Evolutionary conservation across 2,888 invertebrate species (phyloP), one percentile per base, ranked within the genome.

Genomic region (Melikaiella ostensackeni): DNA sequence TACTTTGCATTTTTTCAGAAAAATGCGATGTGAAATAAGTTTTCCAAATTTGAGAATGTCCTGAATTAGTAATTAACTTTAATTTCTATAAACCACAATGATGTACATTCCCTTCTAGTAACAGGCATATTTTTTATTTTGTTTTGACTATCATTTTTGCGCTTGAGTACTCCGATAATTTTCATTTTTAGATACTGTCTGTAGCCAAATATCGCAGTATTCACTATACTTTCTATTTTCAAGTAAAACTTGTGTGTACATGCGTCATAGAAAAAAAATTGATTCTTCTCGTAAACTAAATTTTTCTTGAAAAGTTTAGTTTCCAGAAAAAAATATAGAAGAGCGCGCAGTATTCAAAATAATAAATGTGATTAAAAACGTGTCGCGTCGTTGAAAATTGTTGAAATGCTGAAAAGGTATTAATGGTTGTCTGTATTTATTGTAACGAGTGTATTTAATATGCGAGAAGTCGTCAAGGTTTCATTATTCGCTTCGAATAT

Each of bases 181-280:
- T 50, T 81, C 75, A 75, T 81, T 83, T 80, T 83, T 83, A 74
- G 75, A 82, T 86, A 87, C 87, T 86, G 87, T 86, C 86, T 80
- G 77, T 80, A 79, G 81, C 83, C 83, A 84, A 81, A 83, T 81
- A 75, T 81, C 75, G 81, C 84, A 86, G 87, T 86, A 88, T 86
- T 87, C 80, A 75, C 74, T 77, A 70, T 80, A 75, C 50, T 75
- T 75, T 77, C 66, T 46, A 70, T 70, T 46, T 50, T 9, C 9
- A 50, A 30, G 9, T 27, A 30, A n/a, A 50, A 19, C 16, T 70
- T 70, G 57, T 57, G 4, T 19, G 46, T 24, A 24, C 21, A 2
- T 24, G 21, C 7, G 35, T 64, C 42, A 16, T 11, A 42, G 42
- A 42, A 42, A 16, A 42, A 16, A 16, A 42, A 38, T 30, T 2